These are phyloP conservation scores for Nebria brevicollis DNA, from an alignment of 2,888 invertebrate species.

Conservation along the genomic window DNA sequence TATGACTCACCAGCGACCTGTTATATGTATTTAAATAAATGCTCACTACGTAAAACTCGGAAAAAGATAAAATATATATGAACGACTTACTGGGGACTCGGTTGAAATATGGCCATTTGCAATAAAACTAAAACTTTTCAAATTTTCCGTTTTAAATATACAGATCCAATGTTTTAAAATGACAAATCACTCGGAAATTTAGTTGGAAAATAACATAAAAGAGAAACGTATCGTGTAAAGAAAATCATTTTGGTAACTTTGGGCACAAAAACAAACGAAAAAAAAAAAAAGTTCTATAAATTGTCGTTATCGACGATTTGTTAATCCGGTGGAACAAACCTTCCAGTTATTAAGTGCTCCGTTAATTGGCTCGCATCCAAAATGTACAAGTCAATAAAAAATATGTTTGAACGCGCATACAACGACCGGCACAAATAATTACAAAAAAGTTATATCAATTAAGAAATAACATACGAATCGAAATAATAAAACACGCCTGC, in stretches of 20 bases:
- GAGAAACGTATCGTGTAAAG: not conserved
- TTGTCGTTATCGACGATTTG: constrained; percentile 20
- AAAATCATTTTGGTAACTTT: not conserved
- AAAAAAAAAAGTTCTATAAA: not conserved
- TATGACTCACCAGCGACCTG: not conserved
- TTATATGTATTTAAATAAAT: constrained; percentile 1
- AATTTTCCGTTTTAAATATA: no score
- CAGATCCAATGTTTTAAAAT: no score
- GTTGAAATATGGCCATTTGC: not conserved
- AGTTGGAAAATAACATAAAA: not conserved
- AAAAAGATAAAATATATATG: not conserved
- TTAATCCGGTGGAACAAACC: constrained; percentile 34
- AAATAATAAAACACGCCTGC: not conserved
- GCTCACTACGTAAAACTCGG: not conserved
- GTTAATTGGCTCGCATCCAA: constrained; percentile 35
- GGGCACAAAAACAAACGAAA: no score
- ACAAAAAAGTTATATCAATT: constrained; percentile 30
- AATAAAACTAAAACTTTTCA: not conserved
- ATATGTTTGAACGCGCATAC: not conserved
- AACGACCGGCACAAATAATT: not conserved
- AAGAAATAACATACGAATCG: constrained; percentile 29
- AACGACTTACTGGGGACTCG: not conserved
- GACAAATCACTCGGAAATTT: no score
- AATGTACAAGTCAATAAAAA: constrained; percentile 22
- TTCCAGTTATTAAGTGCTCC: constrained; percentile 22